Evolutionary conservation across 1,140 invertebrate species (phyloP).

Genomic region (Mamestra configurata): DNA sequence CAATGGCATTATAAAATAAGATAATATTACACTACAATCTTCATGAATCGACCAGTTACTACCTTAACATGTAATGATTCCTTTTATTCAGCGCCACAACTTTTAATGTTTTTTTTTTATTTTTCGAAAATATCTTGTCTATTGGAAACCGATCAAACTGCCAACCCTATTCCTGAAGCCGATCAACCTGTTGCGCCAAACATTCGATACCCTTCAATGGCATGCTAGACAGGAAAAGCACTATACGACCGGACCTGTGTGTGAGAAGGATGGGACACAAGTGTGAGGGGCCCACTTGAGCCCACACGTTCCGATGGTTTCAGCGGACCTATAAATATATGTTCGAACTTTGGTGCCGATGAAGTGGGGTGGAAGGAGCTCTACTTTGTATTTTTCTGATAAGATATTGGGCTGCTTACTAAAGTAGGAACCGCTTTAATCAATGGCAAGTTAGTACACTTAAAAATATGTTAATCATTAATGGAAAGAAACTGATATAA

Average conservation of each 20-base stretch:
- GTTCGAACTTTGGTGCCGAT: constrained; percentile 73
- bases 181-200: constrained; percentile 85
- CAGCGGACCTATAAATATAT: constrained; percentile 81
- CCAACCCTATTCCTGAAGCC: constrained; percentile 78
- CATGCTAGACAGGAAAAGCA: constrained; percentile 64
- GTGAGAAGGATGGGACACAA: constrained; percentile 63
- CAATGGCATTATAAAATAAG: background rate
- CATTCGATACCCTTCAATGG: constrained; percentile 86
- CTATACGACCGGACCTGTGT: constrained; percentile 49
- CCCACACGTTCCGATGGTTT: constrained; percentile 82
- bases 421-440: too few species aligned
- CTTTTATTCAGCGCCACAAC: background rate
- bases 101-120: too few species aligned
- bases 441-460: too few species aligned
- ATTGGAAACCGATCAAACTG: constrained; percentile 71
- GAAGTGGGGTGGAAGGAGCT: constrained; percentile 60
- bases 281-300: constrained; percentile 80
- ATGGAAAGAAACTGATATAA: too few species aligned
- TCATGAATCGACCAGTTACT: too few species aligned
- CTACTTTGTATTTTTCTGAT: constrained; percentile 59
- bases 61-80: too few species aligned
- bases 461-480: too few species aligned
- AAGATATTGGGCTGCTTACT: background rate
- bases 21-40: too few species aligned
- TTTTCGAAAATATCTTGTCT: too few species aligned